Conservation (phyloP, 2,113 vertebrate genomes). For the Grammomys surdaster region DNA sequence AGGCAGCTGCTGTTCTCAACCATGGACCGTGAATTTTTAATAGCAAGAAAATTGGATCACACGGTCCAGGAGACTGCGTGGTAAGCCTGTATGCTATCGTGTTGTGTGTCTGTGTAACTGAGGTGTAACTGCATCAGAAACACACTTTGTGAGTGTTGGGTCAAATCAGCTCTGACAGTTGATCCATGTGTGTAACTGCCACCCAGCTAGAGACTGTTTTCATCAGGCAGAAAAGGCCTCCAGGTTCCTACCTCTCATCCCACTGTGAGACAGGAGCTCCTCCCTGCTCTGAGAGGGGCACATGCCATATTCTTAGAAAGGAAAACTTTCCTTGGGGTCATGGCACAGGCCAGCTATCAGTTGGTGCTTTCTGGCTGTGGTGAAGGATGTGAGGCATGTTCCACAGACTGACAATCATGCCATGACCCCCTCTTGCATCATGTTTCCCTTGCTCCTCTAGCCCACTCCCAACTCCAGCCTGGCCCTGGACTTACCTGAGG, state of each 20-base stretch:
- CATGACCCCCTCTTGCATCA: accelerated
- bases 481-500: background rate
- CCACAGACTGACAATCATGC: accelerated
- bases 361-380: accelerated
- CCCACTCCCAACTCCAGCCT: background rate
- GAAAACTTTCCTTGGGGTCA: background rate
- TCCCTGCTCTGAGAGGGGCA: background rate
- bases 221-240: accelerated
- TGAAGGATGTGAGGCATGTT: accelerated
- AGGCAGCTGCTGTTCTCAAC: conserved; percentile 85
- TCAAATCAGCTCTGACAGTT: background rate
- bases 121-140: background rate
- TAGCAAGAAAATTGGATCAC: conserved; percentile 54
- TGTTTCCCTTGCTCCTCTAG: background rate
- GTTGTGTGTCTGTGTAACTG: background rate
- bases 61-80: conserved; percentile 12
- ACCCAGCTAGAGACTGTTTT: background rate
- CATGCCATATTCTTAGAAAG: background rate
- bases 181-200: accelerated
- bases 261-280: background rate
- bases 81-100: background rate
- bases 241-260: background rate
- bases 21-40: conserved; percentile 83
- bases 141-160: accelerated
- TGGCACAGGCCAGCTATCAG: accelerated